Base-by-base conservation (phyloP, 2,113 vertebrate species). In the Oncorhynchus nerka region DNA sequence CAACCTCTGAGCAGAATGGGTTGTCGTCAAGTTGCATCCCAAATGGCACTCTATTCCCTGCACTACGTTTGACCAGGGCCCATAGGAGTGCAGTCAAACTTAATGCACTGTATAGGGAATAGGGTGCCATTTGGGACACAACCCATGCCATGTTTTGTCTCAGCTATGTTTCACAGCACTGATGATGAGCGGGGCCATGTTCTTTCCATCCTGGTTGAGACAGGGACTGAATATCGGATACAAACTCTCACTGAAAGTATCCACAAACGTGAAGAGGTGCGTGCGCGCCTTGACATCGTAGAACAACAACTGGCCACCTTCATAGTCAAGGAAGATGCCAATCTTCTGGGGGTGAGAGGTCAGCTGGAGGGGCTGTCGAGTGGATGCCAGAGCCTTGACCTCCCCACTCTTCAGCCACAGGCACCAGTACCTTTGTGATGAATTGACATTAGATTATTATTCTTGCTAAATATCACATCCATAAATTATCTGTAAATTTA, bases 151-250 rank as follows among this genome's bases (percentile, higher is more conserved):
- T 22, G 20, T 22, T 3, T n/a, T 1, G 1, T 5, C 59, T 92
- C 82, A 93, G 84, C 68, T 75, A 70, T 93, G 89, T 77, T 94
- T 94, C 4, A 93, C 83, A 0, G 84, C 5, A 0, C 82, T 77
- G 66, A 94, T 84, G 0, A 71, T 2, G 5, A 94, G 86, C 1
- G 92, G 81, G 2, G 84, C 72, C 0, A 73, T 0, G 83, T 94
- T 94, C 72, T 89, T 94, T 28, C 94, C 93, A 0, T 93, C 93
- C 5, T 92, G 90, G 71, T 2, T 76, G 61, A 91, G 84, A 49
- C 93, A 94, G 16, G 94, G 94, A 82, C 93, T 94, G 83, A 95
- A 95, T 75, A 94, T 89, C 0, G 94, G 93, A 70, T 87, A 91
- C 11, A 95, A 34, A 1, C 79, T 91, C 71, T 94, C 93, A 2